Conservation (phyloP, 2,113 vertebrate genomes). For the Paramormyrops kingsleyae region DNA sequence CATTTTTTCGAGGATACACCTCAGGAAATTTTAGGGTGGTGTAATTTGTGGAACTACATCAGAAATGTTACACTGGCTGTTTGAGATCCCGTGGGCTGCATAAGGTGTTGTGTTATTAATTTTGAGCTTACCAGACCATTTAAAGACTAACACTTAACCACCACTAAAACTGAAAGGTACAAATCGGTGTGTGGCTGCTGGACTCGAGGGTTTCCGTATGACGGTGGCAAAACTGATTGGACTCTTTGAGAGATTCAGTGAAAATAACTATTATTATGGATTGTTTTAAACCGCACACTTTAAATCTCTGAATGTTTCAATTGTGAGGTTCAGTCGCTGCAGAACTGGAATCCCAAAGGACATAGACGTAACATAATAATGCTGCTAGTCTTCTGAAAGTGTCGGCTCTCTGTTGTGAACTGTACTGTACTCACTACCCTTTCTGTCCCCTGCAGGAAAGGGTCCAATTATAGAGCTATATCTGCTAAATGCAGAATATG, state of each 20-base stretch:
- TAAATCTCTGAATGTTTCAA: neutral
- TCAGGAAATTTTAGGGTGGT: neutral
- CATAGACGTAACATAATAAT: neutral
- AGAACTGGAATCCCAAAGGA: neutral
- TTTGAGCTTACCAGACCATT: constrained; percentile 21
- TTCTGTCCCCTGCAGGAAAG: constrained; percentile 54
- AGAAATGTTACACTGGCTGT: neutral
- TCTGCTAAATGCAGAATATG: constrained; percentile 49
- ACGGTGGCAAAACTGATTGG: too few species aligned
- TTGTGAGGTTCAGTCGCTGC: neutral
- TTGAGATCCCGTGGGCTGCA: constrained; percentile 27
- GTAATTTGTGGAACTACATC: neutral
- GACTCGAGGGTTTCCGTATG: neutral
- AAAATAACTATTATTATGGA: neutral
- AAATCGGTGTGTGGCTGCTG: neutral
- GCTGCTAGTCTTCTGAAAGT: neutral
- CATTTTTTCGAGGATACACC: neutral
- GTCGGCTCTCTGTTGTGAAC: neutral
- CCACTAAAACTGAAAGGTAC: neutral
- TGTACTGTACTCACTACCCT: neutral
- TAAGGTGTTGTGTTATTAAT: constrained; percentile 33
- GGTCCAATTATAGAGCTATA: constrained; percentile 58
- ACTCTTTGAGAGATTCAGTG: neutral
- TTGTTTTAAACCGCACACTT: neutral
- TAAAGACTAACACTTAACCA: neutral